Evolutionary conservation across 2,113 vertebrate genomes (phyloP).

Genomic region (Gavialis gangeticus): DNA sequence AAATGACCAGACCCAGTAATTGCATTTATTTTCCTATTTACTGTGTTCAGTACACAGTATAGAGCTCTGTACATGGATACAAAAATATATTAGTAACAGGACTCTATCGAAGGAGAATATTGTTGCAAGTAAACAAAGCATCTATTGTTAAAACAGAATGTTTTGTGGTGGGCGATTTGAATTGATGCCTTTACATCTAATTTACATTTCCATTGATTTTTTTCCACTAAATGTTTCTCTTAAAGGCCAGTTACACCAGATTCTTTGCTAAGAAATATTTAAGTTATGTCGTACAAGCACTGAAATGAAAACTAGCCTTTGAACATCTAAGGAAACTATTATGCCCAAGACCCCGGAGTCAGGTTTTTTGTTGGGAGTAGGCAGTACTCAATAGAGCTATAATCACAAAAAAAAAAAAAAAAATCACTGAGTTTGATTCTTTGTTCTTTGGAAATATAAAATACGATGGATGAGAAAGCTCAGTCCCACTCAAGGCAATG

Average conservation of each 20-base stretch:
- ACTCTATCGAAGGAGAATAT: slow-evolving; percentile 8
- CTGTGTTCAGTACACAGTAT: slow-evolving; percentile 36
- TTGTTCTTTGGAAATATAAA: slow-evolving; percentile 38
- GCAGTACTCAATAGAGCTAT: slow-evolving; percentile 2
- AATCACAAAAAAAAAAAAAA: slow-evolving; percentile 41
- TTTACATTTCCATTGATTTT: slow-evolving; percentile 62
- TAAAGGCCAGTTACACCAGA: slow-evolving; percentile 46
- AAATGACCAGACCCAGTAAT: not conserved
- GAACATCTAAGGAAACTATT: not conserved
- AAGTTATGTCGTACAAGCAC: slow-evolving; percentile 57
- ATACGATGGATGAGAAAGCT: not conserved
- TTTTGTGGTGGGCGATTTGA: slow-evolving; percentile 41
- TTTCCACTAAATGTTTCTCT: slow-evolving; percentile 56
- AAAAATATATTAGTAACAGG: slow-evolving; percentile 40
- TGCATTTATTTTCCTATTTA: not conserved
- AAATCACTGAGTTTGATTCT: slow-evolving; percentile 25
- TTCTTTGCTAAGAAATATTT: slow-evolving; percentile 65
- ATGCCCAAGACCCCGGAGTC: slow-evolving; percentile 51
- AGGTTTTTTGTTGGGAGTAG: slow-evolving; percentile 1
- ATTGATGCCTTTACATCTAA: slow-evolving; percentile 56
- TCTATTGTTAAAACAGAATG: slow-evolving; percentile 38
- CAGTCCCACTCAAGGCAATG: not conserved
- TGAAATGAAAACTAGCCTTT: slow-evolving; percentile 58
- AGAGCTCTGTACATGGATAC: slow-evolving; percentile 6
- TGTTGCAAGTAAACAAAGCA: slow-evolving; percentile 59